phyloP scores from a whole-genome alignment of 2,113 vertebrate genomes.

The Eulacestoma nigropectus region DNA sequence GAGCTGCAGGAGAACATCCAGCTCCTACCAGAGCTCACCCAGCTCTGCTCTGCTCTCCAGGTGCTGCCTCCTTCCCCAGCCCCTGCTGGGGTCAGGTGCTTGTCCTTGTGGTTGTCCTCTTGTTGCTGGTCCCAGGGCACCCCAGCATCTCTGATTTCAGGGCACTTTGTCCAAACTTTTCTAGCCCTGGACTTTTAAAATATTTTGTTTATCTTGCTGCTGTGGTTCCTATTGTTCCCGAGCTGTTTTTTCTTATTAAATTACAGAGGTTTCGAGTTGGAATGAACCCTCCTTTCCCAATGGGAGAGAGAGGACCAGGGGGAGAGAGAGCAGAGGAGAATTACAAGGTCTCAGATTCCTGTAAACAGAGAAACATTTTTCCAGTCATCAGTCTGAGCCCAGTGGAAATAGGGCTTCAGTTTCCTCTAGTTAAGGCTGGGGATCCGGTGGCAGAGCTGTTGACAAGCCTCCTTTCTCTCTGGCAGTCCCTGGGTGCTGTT shows the following conservation, averaged over 20 bases:
- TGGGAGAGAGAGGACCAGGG: not conserved
- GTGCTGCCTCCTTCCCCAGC: not conserved
- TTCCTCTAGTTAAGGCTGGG: not conserved
- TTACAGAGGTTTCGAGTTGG: not conserved
- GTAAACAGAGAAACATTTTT: constrained; percentile 70
- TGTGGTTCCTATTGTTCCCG: not conserved
- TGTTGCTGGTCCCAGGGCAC: not conserved
- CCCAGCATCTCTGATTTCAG: not conserved
- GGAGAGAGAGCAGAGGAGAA: constrained; percentile 34
- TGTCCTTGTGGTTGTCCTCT: not conserved
- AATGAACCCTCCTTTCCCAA: constrained; percentile 7
- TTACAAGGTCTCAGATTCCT: constrained; percentile 63
- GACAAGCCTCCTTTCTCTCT: not conserved
- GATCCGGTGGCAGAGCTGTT: constrained; percentile 51
- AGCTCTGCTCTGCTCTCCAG: not conserved
- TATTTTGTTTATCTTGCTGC: not conserved
- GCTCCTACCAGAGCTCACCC: not conserved
- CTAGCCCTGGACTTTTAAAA: not conserved
- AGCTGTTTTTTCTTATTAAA: constrained; percentile 27
- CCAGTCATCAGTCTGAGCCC: constrained; percentile 34
- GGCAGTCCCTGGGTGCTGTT: not conserved
- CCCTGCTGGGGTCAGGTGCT: not conserved
- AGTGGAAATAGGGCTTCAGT: constrained; percentile 57
- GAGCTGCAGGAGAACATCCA: not conserved
- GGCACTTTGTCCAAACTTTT: not conserved